Evolutionary conservation across 2,888 invertebrate species (phyloP), one percentile per base, ranked within the genome.

Genomic region (Chrysolina americana): DNA sequence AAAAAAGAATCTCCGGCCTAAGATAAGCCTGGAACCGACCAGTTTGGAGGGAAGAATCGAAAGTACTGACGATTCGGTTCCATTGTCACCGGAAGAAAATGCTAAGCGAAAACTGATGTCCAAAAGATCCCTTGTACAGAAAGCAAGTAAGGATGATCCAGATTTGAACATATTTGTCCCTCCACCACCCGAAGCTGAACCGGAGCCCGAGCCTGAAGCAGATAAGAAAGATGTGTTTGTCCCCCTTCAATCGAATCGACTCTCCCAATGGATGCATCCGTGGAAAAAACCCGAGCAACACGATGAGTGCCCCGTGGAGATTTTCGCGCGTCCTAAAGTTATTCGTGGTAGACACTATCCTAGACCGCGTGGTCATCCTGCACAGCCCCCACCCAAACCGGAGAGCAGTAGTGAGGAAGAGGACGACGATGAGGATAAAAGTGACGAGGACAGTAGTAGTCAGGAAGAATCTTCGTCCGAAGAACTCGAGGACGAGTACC

Each of bases 141-240:
- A 87, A 81, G 81, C 87, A 0, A 83, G 81, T 36, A 85, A 84
- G 74, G 83, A 83, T 15, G 88, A 88, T 79, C 87, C 87, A 6
- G 88, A 88, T 76, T 77, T 88, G 65, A 78, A 81, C 59, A 84
- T 87, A 10, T 88, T 88, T 73, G 79, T 81, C 68, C 78, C 85
- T 66, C 83, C 82, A 5, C 77, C 83, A 78, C 88, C 88, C 0
- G 87, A 87, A 78, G 87, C 88, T 23, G 86, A 87, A 64, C 77
- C 77, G 9, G 87, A 85, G 48, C 66, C 64, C 86, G 41, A 68
- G 41, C 28, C 28, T 5, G 28, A 36, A 21, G 17, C 86, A 73
- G 86, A 88, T 75, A 88, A 89, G 59, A 86, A 87, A 15, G 85
- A 87, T 71, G 87, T 87, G 77, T 88, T 88, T 75, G 85, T 87